Base-by-base conservation (phyloP, 2,797 vertebrate species). In the Dryobates pubescens region DNA sequence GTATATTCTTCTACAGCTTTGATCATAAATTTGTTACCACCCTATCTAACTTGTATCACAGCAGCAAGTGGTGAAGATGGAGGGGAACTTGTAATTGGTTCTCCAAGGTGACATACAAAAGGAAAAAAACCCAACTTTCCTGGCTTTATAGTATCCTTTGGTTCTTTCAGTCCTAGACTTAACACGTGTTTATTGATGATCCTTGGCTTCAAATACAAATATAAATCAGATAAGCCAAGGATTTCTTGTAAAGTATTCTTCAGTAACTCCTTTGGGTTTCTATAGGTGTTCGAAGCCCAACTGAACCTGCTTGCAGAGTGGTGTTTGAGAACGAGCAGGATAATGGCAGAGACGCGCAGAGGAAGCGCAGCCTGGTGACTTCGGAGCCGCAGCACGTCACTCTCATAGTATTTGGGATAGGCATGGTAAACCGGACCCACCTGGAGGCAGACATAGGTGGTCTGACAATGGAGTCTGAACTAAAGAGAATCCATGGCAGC, bases 391-490 rank as follows among this genome's bases (percentile, higher is more conserved):
- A 99, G 95, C 98, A 99, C 2, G 99, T 99, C 36, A 99, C 99
- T 1, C 98, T 99, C 47, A 99, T 99, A 1, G 98, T 99, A 87
- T 99, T 99, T 23, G 99, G 99, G 16, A 99, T 99, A 27, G 99
- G 99, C 84, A 99, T 99, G 99, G 99, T 99, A 74, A 99, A 99
- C 97, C 98, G 99, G 62, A 99, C 99, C 3, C 99, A 99, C 90
- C 97, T 99, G 90, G 99, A 99, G 97, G 99, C 99, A 1, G 99
- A 99, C 96, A 99, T 99, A 7, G 99, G 99, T 0, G 99, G 99
- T 3, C 97, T 99, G 36, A 99, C 99, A 16, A 99, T 99, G 99
- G 99, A 99, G 73, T 99, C 99, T 0, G 99, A 99, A 74, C 98
- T 99, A 49, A 99, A 99, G 96, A 99, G 99, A 95, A 99, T 99